These are phyloP conservation scores for Ptilorrhoa leucosticta DNA, from an alignment of 2,113 vertebrate genomes.

Conservation along the genomic window DNA sequence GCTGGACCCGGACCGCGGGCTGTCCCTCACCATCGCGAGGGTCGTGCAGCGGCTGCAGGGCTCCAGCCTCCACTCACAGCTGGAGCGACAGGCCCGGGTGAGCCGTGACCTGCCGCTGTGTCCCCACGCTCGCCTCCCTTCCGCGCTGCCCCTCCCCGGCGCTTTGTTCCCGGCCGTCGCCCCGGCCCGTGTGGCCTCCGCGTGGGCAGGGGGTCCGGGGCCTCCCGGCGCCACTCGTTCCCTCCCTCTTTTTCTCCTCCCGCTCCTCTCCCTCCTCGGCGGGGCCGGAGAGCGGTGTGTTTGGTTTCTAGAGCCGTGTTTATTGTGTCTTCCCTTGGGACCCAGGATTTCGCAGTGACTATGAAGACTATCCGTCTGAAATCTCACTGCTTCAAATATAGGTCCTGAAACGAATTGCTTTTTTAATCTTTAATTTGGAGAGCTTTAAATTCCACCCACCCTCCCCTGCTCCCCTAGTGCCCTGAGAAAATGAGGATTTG, in stretches of 20 bases:
- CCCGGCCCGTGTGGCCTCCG: neutral
- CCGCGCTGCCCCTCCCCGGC: neutral
- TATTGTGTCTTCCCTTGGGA: neutral
- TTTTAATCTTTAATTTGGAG: neutral
- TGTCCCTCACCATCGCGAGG: conserved; percentile 85
- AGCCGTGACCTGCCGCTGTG: conserved; percentile 56
- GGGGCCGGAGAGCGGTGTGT: neutral
- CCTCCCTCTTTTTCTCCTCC: too few species aligned
- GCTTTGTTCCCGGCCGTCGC: neutral
- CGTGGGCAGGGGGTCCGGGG: neutral
- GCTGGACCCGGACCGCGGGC: conserved; percentile 80
- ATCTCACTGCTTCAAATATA: neutral
- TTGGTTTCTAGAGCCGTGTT: neutral
- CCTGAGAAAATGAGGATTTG: neutral
- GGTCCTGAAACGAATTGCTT: neutral
- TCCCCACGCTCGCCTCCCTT: neutral
- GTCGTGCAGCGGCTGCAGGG: conserved; percentile 87
- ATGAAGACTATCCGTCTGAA: neutral
- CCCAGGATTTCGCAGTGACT: neutral
- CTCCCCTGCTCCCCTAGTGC: neutral
- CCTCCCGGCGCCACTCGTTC: neutral
- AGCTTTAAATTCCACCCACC: neutral
- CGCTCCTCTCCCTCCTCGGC: neutral
- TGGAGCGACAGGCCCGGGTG: conserved; percentile 93
- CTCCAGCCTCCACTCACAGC: conserved; percentile 85